A percentile compares a stretch with the other conserved stretches of the same genome.
Conservation (phyloP, 2,888 invertebrate genomes). For the Eilema sororculum region DNA sequence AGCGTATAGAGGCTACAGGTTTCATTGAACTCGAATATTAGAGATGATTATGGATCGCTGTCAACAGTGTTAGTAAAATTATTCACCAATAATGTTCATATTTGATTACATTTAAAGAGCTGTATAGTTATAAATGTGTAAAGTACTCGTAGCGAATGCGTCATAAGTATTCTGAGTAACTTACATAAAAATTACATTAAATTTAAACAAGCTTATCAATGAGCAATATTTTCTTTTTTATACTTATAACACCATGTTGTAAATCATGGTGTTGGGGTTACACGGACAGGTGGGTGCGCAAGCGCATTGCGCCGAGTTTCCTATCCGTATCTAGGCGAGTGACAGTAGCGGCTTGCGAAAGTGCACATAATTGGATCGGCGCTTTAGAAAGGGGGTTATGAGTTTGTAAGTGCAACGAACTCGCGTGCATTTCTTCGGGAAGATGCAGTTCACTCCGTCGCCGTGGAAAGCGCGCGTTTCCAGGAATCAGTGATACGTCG, state of each 20-base stretch:
- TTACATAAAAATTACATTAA: conserved; percentile 39
- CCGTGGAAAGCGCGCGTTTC: conserved; percentile 82
- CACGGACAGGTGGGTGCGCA: conserved; percentile 74
- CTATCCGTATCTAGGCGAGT: conserved; percentile 87
- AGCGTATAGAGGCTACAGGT: neutral
- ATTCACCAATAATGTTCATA: neutral
- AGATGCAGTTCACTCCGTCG: conserved; percentile 75
- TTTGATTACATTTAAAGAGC: neutral
- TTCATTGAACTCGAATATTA: neutral
- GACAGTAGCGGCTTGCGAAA: conserved; percentile 87
- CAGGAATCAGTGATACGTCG: conserved; percentile 73
- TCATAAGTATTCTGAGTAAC: conserved; percentile 32
- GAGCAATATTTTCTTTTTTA: conserved; percentile 27
- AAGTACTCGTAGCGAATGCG: conserved; percentile 22
- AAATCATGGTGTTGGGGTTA: conserved; percentile 58
- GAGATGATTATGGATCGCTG: neutral
- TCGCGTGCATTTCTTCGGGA: conserved; percentile 84
- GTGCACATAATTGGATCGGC: conserved; percentile 87
- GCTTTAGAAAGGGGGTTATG: conserved; percentile 88
- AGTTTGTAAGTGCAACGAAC: conserved; percentile 87
- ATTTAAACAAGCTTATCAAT: conserved; percentile 24
- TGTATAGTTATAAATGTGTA: neutral
- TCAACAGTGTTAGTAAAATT: neutral
- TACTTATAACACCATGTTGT: conserved; percentile 24
- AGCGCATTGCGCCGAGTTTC: conserved; percentile 79